Conservation (phyloP, 2,113 vertebrate genomes). For the Pachycephala philippinensis region DNA sequence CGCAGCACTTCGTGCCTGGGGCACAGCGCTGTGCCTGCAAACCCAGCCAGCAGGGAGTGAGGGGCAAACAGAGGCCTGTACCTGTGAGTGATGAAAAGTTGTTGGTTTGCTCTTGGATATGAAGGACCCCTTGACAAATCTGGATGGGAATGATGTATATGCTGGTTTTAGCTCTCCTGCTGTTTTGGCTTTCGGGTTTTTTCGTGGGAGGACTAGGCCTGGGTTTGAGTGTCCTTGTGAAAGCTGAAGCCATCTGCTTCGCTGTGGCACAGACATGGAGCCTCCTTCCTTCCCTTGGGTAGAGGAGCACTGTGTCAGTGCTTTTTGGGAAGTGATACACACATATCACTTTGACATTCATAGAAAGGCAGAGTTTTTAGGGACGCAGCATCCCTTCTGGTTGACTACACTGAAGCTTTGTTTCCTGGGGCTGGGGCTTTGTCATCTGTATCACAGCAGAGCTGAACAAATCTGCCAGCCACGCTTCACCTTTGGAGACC, state of each 20-base stretch:
- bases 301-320: background rate
- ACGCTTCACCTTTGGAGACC: slow-evolving; percentile 1
- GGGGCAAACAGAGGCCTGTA: background rate
- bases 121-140: background rate
- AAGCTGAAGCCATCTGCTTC: background rate
- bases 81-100: background rate
- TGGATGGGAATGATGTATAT: background rate
- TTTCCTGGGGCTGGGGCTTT: background rate
- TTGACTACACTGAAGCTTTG: background rate
- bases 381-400: background rate
- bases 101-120: background rate
- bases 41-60: background rate
- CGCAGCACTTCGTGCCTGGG: background rate
- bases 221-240: background rate
- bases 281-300: background rate
- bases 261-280: background rate
- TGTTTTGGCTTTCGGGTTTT: background rate
- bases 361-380: background rate
- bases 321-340: background rate
- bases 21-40: background rate
- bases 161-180: background rate
- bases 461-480: background rate
- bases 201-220: background rate
- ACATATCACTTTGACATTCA: background rate
- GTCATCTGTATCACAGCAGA: background rate